Percentiles rank a stretch among this genome's conserved stretches.
Conservation (phyloP, 35 echinoderm and acorn worm species). For the Apostichopus californicus region DNA sequence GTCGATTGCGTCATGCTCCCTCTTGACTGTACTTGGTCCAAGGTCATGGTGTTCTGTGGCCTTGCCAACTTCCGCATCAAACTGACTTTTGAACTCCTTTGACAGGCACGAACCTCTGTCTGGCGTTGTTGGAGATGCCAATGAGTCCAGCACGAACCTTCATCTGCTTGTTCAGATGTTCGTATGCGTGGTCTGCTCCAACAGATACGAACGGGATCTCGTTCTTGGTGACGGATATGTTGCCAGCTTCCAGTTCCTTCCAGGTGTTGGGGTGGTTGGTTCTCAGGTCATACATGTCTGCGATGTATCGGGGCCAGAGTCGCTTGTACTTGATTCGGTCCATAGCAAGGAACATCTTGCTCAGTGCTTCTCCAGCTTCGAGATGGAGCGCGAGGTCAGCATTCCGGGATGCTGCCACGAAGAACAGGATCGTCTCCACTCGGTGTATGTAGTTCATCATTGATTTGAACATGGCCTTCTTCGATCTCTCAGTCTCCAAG, state of each 20-base stretch:
- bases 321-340: too few species aligned
- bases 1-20: neutral
- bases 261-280: too few species aligned
- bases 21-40: slow-evolving; percentile 20
- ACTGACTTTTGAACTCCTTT: too few species aligned
- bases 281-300: too few species aligned
- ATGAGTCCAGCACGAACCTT: too few species aligned
- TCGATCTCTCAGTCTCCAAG: neutral
- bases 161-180: too few species aligned
- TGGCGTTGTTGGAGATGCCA: too few species aligned
- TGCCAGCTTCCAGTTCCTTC: too few species aligned
- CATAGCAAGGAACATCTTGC: neutral
- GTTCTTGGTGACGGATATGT: neutral
- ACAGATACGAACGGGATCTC: neutral
- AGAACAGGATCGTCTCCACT: slow-evolving; percentile 36
- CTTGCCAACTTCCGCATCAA: too few species aligned
- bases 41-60: too few species aligned
- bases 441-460: too few species aligned
- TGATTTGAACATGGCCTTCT: neutral
- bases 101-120: neutral
- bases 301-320: too few species aligned
- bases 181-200: slow-evolving; percentile 9
- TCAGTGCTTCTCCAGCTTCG: neutral
- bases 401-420: slow-evolving; percentile 6
- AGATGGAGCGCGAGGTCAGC: neutral